These are phyloP conservation scores for Petaurus breviceps DNA, from an alignment of 2,113 vertebrate species.

Conservation along the genomic window DNA sequence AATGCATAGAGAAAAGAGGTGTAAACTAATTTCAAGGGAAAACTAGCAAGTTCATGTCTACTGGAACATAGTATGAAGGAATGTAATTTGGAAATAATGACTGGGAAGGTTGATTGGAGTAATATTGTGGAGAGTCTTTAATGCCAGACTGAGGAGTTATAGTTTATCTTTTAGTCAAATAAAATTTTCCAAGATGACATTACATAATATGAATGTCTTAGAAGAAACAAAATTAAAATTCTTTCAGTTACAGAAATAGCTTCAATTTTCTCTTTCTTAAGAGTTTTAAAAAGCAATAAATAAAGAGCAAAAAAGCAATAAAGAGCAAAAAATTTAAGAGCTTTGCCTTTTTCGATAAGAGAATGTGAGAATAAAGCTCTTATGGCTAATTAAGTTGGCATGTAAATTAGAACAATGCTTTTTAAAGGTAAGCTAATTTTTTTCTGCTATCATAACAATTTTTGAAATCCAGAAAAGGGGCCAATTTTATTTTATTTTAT, in stretches of 20 bases:
- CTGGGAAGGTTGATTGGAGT: neutral
- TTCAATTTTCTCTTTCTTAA: conserved; percentile 30
- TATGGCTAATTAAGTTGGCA: conserved; percentile 51
- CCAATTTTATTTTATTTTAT: neutral
- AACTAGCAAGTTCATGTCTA: neutral
- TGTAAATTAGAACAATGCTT: conserved; percentile 48
- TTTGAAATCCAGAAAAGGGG: conserved; percentile 22
- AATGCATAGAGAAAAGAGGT: neutral
- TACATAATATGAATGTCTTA: too few relatives aligned
- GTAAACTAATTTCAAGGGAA: neutral
- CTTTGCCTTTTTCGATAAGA: conserved; percentile 18
- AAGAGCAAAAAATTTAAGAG: neutral
- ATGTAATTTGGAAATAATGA: neutral
- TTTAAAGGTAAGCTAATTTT: conserved; percentile 30
- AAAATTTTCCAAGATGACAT: neutral
- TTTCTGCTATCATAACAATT: conserved; percentile 53
- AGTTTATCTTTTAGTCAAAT: neutral
- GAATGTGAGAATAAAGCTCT: conserved; percentile 51
- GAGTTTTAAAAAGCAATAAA: conserved; percentile 1
- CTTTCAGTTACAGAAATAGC: conserved; percentile 42
- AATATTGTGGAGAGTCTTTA: neutral
- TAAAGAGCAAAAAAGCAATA: neutral
- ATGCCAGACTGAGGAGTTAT: neutral
- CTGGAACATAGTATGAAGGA: neutral
- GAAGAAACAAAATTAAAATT: neutral